These are phyloP conservation scores for Cotesia glomerata DNA, from an alignment of 1,140 invertebrate genomes.

Conservation along the genomic window DNA sequence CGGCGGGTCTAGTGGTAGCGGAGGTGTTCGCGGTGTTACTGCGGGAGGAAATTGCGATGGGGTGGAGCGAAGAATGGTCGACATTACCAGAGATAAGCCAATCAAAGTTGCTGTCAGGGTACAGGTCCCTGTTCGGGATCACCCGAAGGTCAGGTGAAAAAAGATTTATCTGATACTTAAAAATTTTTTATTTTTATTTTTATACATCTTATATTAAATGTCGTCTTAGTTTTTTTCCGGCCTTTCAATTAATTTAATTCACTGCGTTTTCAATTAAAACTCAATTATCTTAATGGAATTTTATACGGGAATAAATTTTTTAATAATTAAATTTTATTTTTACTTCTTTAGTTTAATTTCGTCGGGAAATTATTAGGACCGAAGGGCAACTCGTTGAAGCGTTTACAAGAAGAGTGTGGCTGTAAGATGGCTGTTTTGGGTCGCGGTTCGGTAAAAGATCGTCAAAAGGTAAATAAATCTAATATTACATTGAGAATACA, in stretches of 20 bases:
- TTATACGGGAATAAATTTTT: background rate
- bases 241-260: background rate
- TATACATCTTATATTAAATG: background rate
- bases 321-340: conserved; percentile 20
- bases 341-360: conserved; percentile 81
- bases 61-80: conserved; percentile 71
- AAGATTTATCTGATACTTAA: too few relatives aligned
- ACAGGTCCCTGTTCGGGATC: conserved; percentile 80
- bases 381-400: conserved; percentile 88
- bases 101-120: conserved; percentile 82
- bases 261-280: background rate
- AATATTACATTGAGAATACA: background rate
- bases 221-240: background rate
- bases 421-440: conserved; percentile 93
- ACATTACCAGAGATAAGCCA: conserved; percentile 83
- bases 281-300: background rate
- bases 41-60: conserved; percentile 42
- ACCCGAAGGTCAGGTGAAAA: conserved; percentile 73
- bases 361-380: conserved; percentile 90
- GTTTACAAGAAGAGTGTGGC: conserved; percentile 90
- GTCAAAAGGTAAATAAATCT: conserved; percentile 74
- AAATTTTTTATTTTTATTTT: background rate
- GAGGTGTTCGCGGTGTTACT: conserved; percentile 38
- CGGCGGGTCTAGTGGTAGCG: conserved; percentile 13
- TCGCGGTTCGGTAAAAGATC: conserved; percentile 88